These are phyloP conservation scores for Sebastes glaucus DNA, from an alignment of 2,797 vertebrate genomes.

Conservation along the genomic window DNA sequence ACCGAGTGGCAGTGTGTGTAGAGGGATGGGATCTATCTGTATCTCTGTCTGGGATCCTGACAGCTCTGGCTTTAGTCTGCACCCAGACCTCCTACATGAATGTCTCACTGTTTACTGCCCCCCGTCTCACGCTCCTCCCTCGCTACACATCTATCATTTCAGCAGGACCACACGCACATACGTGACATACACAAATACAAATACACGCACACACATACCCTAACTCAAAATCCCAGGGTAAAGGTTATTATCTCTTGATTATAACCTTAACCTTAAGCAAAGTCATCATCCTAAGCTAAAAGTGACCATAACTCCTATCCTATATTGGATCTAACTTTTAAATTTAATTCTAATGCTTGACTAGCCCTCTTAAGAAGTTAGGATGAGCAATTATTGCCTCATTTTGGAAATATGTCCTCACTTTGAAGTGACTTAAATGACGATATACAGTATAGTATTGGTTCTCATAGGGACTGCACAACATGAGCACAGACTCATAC, in stretches of 20 bases:
- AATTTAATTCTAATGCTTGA: background rate
- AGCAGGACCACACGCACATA: constrained; percentile 74
- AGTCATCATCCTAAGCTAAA: background rate
- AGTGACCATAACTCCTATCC: background rate
- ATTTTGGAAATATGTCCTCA: constrained; percentile 7
- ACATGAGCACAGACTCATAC: constrained; percentile 4
- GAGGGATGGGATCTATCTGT: constrained; percentile 71
- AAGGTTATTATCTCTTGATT: constrained; percentile 36
- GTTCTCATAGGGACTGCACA: constrained; percentile 29
- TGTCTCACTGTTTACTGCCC: constrained; percentile 75
- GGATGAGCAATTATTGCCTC: background rate
- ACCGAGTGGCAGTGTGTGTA: constrained; percentile 46
- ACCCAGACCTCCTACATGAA: constrained; percentile 78
- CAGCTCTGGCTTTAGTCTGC: constrained; percentile 79
- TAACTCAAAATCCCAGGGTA: constrained; percentile 4
- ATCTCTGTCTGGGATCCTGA: constrained; percentile 73
- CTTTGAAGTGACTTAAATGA: background rate
- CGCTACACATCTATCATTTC: constrained; percentile 70
- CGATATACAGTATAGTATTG: background rate
- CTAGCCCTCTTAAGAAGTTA: background rate
- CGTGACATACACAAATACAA: constrained; percentile 42
- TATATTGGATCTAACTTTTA: background rate
- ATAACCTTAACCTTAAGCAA: constrained; percentile 26
- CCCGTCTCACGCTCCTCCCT: constrained; percentile 62
- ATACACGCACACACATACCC: background rate